phyloP scores from a whole-genome alignment of 2,113 vertebrate species.

The Dasyprocta punctata region DNA sequence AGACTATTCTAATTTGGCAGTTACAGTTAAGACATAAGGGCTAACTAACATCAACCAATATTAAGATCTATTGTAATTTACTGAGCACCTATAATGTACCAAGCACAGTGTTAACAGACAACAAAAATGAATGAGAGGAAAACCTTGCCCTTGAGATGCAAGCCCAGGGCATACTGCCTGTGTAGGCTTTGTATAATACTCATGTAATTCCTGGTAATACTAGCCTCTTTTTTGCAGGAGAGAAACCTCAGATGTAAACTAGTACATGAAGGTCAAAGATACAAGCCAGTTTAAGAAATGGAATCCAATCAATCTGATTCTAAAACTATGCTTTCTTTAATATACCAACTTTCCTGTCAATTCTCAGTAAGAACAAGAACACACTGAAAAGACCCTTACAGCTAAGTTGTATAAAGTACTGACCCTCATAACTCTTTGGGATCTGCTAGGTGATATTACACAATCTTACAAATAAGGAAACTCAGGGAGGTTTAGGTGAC shows the following conservation, averaged over 20 bases:
- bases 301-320: not conserved
- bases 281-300: not conserved
- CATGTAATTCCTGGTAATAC: not conserved
- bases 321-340: not conserved
- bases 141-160: not conserved
- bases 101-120: not conserved
- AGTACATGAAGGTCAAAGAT: not conserved
- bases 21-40: conserved; percentile 47
- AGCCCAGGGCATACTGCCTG: not conserved
- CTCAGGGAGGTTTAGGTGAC: conserved; percentile 22
- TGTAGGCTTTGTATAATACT: not conserved
- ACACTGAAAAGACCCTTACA: not conserved
- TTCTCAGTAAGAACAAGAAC: not conserved
- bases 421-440: not conserved
- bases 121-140: not conserved
- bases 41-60: not conserved
- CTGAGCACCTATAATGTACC: not conserved
- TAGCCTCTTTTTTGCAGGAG: not conserved
- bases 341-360: not conserved
- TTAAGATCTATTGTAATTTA: conserved; percentile 25
- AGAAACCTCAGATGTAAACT: not conserved
- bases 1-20: conserved; percentile 49
- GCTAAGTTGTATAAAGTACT: not conserved
- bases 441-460: not conserved
- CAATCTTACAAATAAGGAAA: conserved; percentile 2